Evolutionary conservation across 2,888 invertebrate genomes (phyloP).

Genomic region (Drosophila histrio): DNA sequence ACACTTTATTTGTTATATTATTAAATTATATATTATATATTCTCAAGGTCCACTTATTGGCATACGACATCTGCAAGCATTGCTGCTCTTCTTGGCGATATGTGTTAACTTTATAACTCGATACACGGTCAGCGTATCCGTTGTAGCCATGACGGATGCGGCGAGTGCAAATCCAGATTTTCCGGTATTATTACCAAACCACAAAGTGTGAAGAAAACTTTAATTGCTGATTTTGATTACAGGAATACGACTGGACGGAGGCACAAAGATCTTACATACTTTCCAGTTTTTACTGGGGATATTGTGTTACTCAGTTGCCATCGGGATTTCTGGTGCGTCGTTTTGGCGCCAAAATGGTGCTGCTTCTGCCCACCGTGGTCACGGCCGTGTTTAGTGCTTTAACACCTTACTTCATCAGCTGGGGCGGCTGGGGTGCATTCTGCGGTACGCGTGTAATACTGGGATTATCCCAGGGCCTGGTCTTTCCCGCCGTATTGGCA

Average conservation of each 20-base stretch:
- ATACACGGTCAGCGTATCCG: constrained; percentile 88
- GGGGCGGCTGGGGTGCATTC: constrained; percentile 87
- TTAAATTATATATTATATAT: too few species aligned
- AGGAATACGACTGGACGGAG: constrained; percentile 84
- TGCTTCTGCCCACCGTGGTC: constrained; percentile 86
- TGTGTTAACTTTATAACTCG: constrained; percentile 87
- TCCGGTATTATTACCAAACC: constrained; percentile 79
- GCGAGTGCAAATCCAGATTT: constrained; percentile 84
- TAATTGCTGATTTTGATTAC: neutral
- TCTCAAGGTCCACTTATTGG: constrained; percentile 85
- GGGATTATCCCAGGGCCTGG: constrained; percentile 88
- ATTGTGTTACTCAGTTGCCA: constrained; percentile 87
- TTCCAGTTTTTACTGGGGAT: constrained; percentile 92
- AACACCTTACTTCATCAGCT: constrained; percentile 88
- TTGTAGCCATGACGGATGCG: constrained; percentile 89
- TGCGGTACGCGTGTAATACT: constrained; percentile 86
- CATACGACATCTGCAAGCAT: constrained; percentile 87
- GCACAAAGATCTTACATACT: constrained; percentile 86
- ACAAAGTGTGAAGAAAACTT: neutral
- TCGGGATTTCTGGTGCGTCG: constrained; percentile 87
- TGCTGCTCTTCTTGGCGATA: constrained; percentile 87
- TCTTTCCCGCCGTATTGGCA: constrained; percentile 87
- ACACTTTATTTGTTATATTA: too few species aligned
- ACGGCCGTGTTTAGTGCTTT: constrained; percentile 87
- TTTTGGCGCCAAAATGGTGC: constrained; percentile 88